These are phyloP conservation scores for Danio aesculapii DNA, from an alignment of 2,797 vertebrate species.

Conservation along the genomic window DNA sequence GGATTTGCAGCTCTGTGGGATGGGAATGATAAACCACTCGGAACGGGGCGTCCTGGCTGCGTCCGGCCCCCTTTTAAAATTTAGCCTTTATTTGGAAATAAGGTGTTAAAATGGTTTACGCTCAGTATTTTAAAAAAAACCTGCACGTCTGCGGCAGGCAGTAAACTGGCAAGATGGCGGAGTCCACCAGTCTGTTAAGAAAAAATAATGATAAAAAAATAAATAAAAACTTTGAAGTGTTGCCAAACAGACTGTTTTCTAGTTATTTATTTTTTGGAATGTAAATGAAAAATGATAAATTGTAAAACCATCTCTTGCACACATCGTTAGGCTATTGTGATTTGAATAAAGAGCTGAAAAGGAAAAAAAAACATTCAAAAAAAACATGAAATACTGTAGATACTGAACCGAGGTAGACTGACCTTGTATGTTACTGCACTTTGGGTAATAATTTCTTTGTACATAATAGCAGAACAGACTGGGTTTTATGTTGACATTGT, in stretches of 20 bases:
- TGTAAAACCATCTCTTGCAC: slow-evolving; percentile 88
- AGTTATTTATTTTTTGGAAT: slow-evolving; percentile 91
- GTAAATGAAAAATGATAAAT: slow-evolving; percentile 85
- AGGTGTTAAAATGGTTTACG: slow-evolving; percentile 50
- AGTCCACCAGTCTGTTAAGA: slow-evolving; percentile 83
- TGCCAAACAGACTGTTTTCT: slow-evolving; percentile 91
- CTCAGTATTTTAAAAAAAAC: slow-evolving; percentile 56
- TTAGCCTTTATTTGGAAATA: slow-evolving; percentile 36
- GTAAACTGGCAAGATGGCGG: slow-evolving; percentile 79
- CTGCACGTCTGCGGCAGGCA: slow-evolving; percentile 72
- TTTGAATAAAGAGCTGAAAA: slow-evolving; percentile 64
- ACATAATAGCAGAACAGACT: slow-evolving; percentile 96
- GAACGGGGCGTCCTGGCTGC: background rate
- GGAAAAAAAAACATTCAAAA: slow-evolving; percentile 55
- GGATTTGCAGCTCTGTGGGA: background rate
- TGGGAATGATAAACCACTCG: slow-evolving; percentile 17
- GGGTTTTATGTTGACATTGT: slow-evolving; percentile 98
- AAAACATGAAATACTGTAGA: slow-evolving; percentile 85
- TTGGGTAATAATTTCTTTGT: slow-evolving; percentile 94
- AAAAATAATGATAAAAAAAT: slow-evolving; percentile 19
- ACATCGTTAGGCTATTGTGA: slow-evolving; percentile 86
- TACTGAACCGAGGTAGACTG: slow-evolving; percentile 96
- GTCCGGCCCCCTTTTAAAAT: slow-evolving; percentile 13
- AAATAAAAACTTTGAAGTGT: slow-evolving; percentile 80
- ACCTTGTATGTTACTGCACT: slow-evolving; percentile 96